These are phyloP conservation scores for Ptychochromis oligacanthus DNA, from an alignment of 2,113 vertebrate species.

Conservation along the genomic window DNA sequence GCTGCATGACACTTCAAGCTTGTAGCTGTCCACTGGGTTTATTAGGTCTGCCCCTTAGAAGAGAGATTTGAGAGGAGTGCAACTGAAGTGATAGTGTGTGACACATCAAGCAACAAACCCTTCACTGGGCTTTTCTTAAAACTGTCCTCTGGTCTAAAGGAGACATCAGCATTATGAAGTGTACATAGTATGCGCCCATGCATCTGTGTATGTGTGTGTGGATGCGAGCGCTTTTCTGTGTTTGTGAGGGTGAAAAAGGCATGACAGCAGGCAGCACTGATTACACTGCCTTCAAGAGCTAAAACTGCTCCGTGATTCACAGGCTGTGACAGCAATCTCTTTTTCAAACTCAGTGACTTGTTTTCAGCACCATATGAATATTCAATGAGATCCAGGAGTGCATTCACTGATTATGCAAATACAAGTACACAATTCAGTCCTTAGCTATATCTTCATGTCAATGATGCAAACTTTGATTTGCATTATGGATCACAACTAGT, in stretches of 20 bases:
- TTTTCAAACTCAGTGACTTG: slow-evolving; percentile 51
- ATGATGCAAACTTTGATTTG: slow-evolving; percentile 40
- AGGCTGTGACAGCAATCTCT: slow-evolving; percentile 60
- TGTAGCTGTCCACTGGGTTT: slow-evolving; percentile 61
- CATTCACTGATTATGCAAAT: slow-evolving; percentile 50
- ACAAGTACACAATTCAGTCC: background rate
- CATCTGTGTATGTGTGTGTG: background rate
- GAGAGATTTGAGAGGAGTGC: slow-evolving; percentile 46
- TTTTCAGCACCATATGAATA: slow-evolving; percentile 61
- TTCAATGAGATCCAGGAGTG: slow-evolving; percentile 47
- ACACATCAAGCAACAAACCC: slow-evolving; percentile 49
- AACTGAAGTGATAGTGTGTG: slow-evolving; percentile 46
- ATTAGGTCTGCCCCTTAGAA: slow-evolving; percentile 48
- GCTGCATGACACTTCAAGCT: slow-evolving; percentile 52
- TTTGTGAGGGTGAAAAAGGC: slow-evolving; percentile 26
- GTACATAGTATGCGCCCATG: slow-evolving; percentile 9
- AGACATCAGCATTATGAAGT: slow-evolving; percentile 37
- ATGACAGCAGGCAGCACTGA: slow-evolving; percentile 59
- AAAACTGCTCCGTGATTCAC: slow-evolving; percentile 58
- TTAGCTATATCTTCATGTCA: slow-evolving; percentile 15
- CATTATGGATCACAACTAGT: background rate
- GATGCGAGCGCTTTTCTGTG: background rate
- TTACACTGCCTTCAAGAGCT: slow-evolving; percentile 49
- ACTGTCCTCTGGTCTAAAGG: slow-evolving; percentile 28
- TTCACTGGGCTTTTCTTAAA: slow-evolving; percentile 43